phyloP scores from a whole-genome alignment of 2,797 vertebrate species.

The Microhierax caerulescens region DNA sequence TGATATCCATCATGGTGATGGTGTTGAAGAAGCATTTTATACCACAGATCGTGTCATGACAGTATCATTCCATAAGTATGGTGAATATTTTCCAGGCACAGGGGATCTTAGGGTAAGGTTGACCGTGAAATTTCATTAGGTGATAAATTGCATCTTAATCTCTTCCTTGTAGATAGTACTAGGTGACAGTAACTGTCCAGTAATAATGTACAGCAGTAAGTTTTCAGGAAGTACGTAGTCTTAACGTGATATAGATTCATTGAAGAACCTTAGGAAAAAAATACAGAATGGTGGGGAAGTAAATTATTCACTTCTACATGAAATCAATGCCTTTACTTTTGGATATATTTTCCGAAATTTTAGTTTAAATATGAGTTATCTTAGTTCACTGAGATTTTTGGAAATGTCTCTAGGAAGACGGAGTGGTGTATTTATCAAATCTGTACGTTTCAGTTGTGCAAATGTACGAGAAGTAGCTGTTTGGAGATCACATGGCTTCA shows the following conservation, averaged over 20 bases:
- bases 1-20: constrained; percentile 93
- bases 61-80: constrained; percentile 93
- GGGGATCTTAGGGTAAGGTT: constrained; percentile 88
- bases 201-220: not conserved
- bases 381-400: not conserved
- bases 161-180: not conserved
- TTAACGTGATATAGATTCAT: not conserved
- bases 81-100: constrained; percentile 92
- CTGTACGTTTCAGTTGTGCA: not conserved
- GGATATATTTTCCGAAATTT: not conserved
- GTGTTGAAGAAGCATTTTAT: constrained; percentile 93
- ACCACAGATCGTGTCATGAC: constrained; percentile 93
- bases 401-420: not conserved
- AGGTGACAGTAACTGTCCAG: no score
- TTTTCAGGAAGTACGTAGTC: not conserved
- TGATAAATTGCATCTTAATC: not conserved
- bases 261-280: not conserved
- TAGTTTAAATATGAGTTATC: not conserved
- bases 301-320: not conserved
- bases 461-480: not conserved
- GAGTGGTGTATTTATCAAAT: not conserved
- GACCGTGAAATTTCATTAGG: not conserved
- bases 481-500: not conserved
- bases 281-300: not conserved
- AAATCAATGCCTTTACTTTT: not conserved